Evolutionary conservation across 2,113 vertebrate species (phyloP).

Genomic region (Sander lucioperca): DNA sequence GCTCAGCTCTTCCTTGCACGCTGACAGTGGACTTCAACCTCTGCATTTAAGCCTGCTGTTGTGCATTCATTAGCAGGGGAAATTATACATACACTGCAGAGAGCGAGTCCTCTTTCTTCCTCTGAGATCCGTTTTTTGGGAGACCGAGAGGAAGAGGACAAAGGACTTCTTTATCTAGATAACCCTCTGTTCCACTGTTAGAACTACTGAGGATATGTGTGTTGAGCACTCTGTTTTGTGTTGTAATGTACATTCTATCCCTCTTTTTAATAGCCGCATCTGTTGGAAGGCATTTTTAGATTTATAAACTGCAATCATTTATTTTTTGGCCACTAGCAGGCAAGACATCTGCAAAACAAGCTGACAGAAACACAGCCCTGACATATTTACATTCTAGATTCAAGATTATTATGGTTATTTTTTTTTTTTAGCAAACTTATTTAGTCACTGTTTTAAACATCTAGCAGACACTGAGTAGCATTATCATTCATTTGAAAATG

Average conservation of each 20-base stretch:
- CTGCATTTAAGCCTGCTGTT: constrained; percentile 19
- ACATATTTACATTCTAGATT: background rate
- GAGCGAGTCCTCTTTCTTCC: constrained; percentile 11
- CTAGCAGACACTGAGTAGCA: background rate
- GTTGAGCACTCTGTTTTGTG: background rate
- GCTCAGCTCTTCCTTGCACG: constrained; percentile 15
- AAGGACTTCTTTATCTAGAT: constrained; percentile 45
- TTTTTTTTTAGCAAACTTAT: background rate
- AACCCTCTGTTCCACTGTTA: constrained; percentile 31
- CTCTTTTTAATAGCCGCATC: constrained; percentile 6
- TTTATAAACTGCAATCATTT: background rate
- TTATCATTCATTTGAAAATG: background rate
- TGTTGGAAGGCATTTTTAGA: constrained; percentile 11
- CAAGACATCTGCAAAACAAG: background rate
- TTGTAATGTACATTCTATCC: background rate
- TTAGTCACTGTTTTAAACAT: background rate
- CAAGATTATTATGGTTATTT: background rate
- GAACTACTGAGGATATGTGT: constrained; percentile 30
- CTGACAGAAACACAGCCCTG: background rate
- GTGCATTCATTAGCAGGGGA: constrained; percentile 31
- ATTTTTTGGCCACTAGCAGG: background rate
- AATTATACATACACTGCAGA: background rate
- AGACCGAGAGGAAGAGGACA: constrained; percentile 12
- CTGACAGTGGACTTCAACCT: constrained; percentile 19
- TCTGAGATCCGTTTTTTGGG: constrained; percentile 16